Evolutionary conservation across 1,140 invertebrate species (phyloP).

Genomic region (Berghia stephanieae): DNA sequence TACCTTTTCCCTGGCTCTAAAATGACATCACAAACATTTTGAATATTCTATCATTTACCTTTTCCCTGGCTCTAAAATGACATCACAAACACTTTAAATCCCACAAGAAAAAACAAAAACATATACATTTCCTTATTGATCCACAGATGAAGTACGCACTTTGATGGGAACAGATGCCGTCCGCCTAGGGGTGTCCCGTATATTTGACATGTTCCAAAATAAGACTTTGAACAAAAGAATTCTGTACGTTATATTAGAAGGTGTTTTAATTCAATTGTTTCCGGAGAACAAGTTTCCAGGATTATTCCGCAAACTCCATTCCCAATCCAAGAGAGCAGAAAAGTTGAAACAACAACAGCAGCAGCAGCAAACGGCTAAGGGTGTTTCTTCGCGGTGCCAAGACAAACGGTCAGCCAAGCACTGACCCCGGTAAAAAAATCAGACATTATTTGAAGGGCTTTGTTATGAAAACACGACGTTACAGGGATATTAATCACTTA

Average conservation of each 20-base stretch:
- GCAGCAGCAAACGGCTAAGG: background rate
- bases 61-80: too few relatives aligned
- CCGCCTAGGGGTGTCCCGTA: slow-evolving; percentile 82
- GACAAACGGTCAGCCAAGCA: background rate
- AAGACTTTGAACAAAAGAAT: slow-evolving; percentile 84
- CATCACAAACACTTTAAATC: too few relatives aligned
- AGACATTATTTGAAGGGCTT: background rate
- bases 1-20: too few relatives aligned
- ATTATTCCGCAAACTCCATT: slow-evolving; percentile 76
- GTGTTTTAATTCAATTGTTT: slow-evolving; percentile 80
- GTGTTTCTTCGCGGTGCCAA: too few relatives aligned
- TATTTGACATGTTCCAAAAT: slow-evolving; percentile 88
- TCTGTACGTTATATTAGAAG: slow-evolving; percentile 87
- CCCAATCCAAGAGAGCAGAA: slow-evolving; percentile 62
- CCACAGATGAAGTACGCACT: slow-evolving; percentile 85
- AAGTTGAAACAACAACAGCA: slow-evolving; percentile 20
- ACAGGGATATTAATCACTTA: slow-evolving; percentile 42
- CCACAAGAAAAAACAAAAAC: too few relatives aligned
- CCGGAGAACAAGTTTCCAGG: slow-evolving; percentile 77
- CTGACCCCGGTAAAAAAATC: background rate
- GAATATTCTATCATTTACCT: too few relatives aligned
- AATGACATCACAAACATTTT: too few relatives aligned
- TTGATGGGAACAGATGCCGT: slow-evolving; percentile 92
- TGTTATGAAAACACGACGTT: slow-evolving; percentile 52
- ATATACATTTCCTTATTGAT: background rate